Percentiles rank a stretch among this genome's conserved stretches.
Conservation (phyloP, 2,113 vertebrate species). For the Aleadryas rufinucha region DNA sequence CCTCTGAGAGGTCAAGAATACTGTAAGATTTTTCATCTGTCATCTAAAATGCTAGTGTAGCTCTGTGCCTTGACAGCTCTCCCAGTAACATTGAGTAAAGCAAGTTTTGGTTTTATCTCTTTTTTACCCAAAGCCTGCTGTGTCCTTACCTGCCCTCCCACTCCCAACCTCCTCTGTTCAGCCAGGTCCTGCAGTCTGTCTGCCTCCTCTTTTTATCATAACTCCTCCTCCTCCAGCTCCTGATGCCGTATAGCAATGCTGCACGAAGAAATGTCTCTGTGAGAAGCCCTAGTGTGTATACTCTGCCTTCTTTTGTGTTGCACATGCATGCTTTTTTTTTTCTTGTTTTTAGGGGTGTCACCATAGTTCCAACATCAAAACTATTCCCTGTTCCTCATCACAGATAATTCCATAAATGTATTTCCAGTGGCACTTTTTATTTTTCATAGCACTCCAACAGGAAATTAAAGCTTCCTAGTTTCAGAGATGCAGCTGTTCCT, state of each 20-base stretch:
- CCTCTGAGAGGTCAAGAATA: background rate
- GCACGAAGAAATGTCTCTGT: background rate
- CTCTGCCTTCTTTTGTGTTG: background rate
- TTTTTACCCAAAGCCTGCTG: background rate
- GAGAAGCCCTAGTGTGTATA: background rate
- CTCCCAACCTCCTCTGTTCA: background rate
- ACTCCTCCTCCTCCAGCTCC: background rate
- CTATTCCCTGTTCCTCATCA: background rate
- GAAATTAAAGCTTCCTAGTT: background rate
- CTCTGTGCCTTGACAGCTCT: background rate
- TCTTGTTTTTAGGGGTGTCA: background rate
- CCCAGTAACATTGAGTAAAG: background rate
- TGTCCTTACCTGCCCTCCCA: background rate
- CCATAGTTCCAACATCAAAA: background rate
- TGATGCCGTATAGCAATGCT: background rate
- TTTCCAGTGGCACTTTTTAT: background rate
- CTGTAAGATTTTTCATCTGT: background rate
- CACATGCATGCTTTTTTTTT: background rate
- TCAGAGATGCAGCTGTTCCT: background rate
- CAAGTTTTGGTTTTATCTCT: background rate
- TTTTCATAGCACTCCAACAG: background rate
- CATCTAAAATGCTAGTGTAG: background rate
- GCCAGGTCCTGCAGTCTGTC: background rate
- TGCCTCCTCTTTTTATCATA: background rate
- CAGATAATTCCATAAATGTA: background rate